phyloP scores from a whole-genome alignment of 2,113 vertebrate species.

The Camelus bactrianus region DNA sequence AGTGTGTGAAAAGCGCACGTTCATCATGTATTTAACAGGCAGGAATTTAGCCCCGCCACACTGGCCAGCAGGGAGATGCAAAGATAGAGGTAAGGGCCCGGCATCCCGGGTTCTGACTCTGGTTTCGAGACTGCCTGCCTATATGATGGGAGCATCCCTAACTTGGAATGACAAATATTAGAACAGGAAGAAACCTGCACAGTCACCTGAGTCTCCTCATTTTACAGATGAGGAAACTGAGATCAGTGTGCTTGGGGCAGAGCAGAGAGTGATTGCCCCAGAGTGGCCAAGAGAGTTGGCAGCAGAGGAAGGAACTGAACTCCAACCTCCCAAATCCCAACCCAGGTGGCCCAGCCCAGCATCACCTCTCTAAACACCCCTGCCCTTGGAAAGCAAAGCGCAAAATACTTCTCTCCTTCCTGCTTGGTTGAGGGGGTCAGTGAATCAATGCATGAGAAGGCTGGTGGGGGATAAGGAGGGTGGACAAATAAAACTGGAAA shows the following conservation, averaged over 20 bases:
- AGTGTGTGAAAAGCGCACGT: background rate
- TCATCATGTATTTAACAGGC: background rate
- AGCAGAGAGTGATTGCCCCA: background rate
- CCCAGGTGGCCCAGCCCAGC: background rate
- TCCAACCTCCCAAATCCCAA: background rate
- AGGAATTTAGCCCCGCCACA: background rate
- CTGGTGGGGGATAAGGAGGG: background rate
- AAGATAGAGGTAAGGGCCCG: background rate
- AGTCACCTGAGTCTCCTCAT: background rate
- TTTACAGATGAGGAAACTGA: slow-evolving; percentile 13
- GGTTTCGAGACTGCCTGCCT: background rate
- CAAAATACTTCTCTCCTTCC: background rate
- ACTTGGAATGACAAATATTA: background rate
- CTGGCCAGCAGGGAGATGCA: background rate
- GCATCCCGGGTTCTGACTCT: background rate
- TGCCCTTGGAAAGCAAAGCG: background rate
- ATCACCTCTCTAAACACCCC: background rate
- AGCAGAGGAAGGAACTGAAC: background rate
- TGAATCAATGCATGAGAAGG: background rate
- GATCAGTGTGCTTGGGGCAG: fast-evolving
- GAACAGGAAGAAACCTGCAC: background rate
- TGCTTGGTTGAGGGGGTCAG: background rate
- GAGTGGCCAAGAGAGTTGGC: background rate
- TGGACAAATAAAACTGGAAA: background rate
- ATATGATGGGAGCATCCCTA: background rate